Evolutionary conservation across 2,113 vertebrate species (phyloP).

Genomic region (Hyperoodon ampullatus): DNA sequence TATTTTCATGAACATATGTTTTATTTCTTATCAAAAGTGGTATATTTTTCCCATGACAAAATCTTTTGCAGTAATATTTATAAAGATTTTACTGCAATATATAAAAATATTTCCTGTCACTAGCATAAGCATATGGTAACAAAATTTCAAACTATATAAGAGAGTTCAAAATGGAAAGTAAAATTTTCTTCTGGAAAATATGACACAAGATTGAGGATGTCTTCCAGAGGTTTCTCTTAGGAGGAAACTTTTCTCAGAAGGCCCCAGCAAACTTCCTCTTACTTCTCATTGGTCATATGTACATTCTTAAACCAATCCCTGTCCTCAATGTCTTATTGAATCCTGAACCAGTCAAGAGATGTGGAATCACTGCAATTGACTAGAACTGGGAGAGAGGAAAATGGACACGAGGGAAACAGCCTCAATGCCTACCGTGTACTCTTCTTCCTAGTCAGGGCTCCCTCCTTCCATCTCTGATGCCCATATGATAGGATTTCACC

Average conservation of each 20-base stretch:
- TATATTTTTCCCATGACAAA: neutral
- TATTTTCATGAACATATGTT: neutral
- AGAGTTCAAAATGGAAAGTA: constrained; percentile 24
- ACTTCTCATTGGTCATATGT: neutral
- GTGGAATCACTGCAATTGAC: neutral
- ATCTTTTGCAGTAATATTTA: neutral
- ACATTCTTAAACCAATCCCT: neutral
- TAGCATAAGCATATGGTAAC: neutral
- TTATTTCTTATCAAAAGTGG: neutral
- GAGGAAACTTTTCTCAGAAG: neutral
- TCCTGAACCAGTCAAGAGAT: neutral
- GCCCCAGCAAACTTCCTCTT: neutral
- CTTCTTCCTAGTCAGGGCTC: neutral
- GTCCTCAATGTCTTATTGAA: neutral
- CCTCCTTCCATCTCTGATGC: neutral
- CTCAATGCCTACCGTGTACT: neutral
- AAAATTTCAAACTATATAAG: neutral
- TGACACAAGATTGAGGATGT: neutral
- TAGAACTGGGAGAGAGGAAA: neutral
- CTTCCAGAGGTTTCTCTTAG: neutral
- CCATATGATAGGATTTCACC: neutral
- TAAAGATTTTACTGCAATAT: neutral
- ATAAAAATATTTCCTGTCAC: constrained; percentile 33
- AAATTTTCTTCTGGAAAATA: constrained; percentile 21
- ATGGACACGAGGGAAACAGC: neutral